These are phyloP conservation scores for Phymatocera aterrima DNA, from an alignment of 2,888 invertebrate genomes.

Conservation along the genomic window DNA sequence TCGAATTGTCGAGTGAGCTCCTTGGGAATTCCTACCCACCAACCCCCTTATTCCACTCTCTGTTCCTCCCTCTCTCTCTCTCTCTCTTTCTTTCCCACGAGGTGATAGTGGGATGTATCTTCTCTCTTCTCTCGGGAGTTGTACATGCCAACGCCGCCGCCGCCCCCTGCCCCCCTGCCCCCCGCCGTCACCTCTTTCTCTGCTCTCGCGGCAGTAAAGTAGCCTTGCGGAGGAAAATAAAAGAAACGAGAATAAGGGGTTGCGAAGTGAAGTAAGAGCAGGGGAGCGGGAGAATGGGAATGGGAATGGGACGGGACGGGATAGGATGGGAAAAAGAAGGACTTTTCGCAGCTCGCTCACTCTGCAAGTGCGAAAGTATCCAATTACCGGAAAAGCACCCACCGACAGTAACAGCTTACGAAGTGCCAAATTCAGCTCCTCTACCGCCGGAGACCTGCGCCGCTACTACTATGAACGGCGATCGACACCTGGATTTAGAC, in stretches of 20 bases:
- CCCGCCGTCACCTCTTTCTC: no score
- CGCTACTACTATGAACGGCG: no score
- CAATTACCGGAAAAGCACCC: constrained; percentile 48
- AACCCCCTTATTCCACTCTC: neutral
- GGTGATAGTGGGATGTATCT: neutral
- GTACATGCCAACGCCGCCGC: constrained; percentile 12
- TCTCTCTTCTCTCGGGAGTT: constrained; percentile 17
- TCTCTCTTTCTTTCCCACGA: neutral
- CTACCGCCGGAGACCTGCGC: no score
- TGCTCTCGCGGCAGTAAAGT: constrained; percentile 37
- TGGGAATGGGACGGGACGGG: neutral
- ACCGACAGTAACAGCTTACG: constrained; percentile 43
- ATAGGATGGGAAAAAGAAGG: constrained; percentile 1
- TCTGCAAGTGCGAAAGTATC: constrained; percentile 48
- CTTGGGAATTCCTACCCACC: constrained; percentile 11
- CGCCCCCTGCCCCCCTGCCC: neutral
- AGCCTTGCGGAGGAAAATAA: constrained; percentile 34
- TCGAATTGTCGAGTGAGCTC: constrained; percentile 43
- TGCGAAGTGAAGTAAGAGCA: no score
- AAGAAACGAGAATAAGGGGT: constrained; percentile 30
- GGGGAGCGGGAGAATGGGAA: no score
- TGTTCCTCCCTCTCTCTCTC: neutral
- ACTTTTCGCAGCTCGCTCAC: constrained; percentile 22
- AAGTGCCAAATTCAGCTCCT: constrained; percentile 46
- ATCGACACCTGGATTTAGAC: constrained; percentile 20